Evolutionary conservation across 2,113 vertebrate species (phyloP), one percentile per base, ranked within the genome.

Genomic region (Muscicapa adusta): DNA sequence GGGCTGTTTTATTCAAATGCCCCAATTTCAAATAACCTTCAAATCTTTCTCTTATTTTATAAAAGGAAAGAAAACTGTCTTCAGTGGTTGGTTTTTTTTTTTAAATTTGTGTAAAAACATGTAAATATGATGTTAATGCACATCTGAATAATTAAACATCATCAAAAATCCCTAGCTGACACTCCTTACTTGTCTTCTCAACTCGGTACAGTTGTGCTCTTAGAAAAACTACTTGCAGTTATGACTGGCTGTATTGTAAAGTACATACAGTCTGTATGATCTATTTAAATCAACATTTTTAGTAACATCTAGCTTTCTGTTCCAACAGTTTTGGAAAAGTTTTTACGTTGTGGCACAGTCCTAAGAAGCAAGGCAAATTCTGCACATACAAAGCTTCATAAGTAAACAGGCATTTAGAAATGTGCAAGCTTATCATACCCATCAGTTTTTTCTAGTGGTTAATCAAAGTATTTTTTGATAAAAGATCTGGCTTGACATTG

Each of bases 71-170:
- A 82, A 93, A 88, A 74, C 10, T 29, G n/a, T 88, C 74, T 94
- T 85, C 51, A 54, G 62, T 93, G 54, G 29, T 74, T 72, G 7
- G 6, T 34, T 65, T 85, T 94, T 47, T 75, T 93, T 89, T 93
- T 82, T 20, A 25, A 65, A 88, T 83, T 90, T 80, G 61, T 93
- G 85, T 95, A 91, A 91, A 92, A 67, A 80, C 40, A 76, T 88
- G 79, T 94, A 94, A 95, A 93, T 96, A 95, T 12, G 36, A 54
- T 94, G 88, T 90, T 82, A 85, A 89, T 93, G 67, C 60, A 77
- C 78, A 94, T 84, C 82, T 84, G 90, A 94, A 74, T 77, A 95
- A 96, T 95, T 93, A 91, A 97, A 93, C 24, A 72, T 83, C 28
- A 73, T 92, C 70, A 81, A 58, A 95, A 93, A 86, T 92, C 56